Percentiles rank a stretch among this genome's conserved stretches.
phyloP scores from a whole-genome alignment of 2,888 invertebrate genomes.

The Netelia melanura region DNA sequence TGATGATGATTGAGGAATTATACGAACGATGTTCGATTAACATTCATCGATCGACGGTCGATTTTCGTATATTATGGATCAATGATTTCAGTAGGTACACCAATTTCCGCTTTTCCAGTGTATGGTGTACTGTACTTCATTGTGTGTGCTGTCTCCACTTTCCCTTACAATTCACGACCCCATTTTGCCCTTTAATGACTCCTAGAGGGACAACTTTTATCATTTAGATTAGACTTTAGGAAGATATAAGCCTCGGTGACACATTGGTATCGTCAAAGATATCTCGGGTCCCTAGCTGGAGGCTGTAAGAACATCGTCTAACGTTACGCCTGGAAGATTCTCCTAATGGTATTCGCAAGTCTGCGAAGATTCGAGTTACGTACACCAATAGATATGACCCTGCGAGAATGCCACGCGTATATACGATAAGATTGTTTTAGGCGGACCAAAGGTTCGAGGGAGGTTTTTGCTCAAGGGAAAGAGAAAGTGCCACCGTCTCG shows the following conservation, averaged over 20 bases:
- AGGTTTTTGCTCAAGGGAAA: neutral
- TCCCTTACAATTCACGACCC: too few species aligned
- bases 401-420: neutral
- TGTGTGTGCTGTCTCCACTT: too few species aligned
- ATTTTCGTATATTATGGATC: neutral
- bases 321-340: neutral
- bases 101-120: too few species aligned
- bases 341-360: conserved; percentile 12
- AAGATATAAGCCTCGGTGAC: too few species aligned
- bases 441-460: conserved; percentile 3
- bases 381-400: neutral
- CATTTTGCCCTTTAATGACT: too few species aligned
- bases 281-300: too few species aligned
- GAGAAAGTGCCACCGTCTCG: too few species aligned
- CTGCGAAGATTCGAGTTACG: neutral
- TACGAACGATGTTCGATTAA: neutral
- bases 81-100: too few species aligned
- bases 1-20: neutral
- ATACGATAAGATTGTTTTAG: neutral
- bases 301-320: neutral
- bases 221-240: too few species aligned
- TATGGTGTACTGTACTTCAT: too few species aligned
- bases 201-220: too few species aligned
- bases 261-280: too few species aligned
- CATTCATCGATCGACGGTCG: neutral